A percentile compares a stretch with the other conserved stretches of the same genome.
These are phyloP conservation scores for Indicator maculatus DNA, from an alignment of 2,113 vertebrate species.

Conservation along the genomic window DNA sequence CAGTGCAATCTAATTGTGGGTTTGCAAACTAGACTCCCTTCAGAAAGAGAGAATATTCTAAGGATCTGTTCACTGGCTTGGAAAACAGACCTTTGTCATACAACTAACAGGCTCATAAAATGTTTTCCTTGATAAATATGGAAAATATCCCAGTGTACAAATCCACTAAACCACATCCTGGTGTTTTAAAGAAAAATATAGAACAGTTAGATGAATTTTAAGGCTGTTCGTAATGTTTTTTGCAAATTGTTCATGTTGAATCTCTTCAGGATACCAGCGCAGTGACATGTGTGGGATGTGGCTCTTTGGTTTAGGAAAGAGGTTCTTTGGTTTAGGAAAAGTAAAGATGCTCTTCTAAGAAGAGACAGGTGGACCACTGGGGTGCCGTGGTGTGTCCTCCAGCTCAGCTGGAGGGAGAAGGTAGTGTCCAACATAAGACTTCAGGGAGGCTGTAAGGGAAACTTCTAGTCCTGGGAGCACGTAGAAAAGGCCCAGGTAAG, in stretches of 20 bases:
- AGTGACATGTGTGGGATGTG: neutral
- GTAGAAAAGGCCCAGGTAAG: neutral
- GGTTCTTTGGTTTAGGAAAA: neutral
- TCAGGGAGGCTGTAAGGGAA: neutral
- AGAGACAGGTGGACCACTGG: fast-evolving
- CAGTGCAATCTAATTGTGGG: neutral
- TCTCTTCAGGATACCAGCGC: neutral
- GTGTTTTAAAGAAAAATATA: neutral
- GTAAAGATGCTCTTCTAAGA: neutral
- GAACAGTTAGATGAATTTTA: neutral
- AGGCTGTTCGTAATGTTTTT: neutral
- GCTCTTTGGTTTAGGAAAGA: neutral
- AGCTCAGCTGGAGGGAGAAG: neutral
- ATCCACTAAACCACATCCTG: neutral
- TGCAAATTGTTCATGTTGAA: neutral
- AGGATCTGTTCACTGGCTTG: neutral
- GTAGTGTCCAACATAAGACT: neutral
- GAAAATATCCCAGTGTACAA: neutral
- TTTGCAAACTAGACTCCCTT: neutral
- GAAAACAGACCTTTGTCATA: neutral
- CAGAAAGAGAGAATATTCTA: neutral
- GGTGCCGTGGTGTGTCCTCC: neutral
- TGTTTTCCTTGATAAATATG: neutral
- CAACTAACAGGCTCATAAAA: neutral
- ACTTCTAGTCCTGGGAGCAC: neutral